Evolutionary conservation across 2,113 vertebrate species (phyloP), one percentile per base, ranked within the genome.

Genomic region (Guaruba guarouba): DNA sequence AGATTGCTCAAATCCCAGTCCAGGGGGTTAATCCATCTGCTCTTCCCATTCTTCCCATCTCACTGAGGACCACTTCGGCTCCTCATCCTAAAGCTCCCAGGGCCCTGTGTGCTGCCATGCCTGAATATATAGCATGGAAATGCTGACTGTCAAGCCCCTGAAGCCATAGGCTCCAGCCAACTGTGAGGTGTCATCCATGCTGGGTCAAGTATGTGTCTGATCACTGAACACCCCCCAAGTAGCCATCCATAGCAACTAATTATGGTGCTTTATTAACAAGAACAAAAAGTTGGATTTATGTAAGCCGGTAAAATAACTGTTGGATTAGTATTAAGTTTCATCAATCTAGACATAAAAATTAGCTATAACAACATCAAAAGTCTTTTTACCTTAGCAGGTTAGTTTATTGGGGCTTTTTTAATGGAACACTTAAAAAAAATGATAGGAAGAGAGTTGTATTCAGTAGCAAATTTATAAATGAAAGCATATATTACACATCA

Each of bases 51-150:
- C 78, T 33, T 57, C 55, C 23, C n/a, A 61, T 24, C n/a, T 37
- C 59, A 61, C n/a, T 61, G 35, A 22, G 46, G 28, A 55, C 62
- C 49, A 17, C 11, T 13, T 13, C 41, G 14, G 61, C 9, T 52
- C 43, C n/a, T 52, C 4, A 1, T 13, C 55, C 82, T 23, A 13
- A 43, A 59, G 57, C 46, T 59, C 18, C 82, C 70, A 33, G 9
- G 74, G 13, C 22, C 52, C 66, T 3, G 0, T 17, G 23, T 4
- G 17, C 44, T 66, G 66, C 51, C 57, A 1, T 1, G 18, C 31
- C 44, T 61, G n/a, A 19, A 3, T 12, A 27, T 46, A 28, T 46
- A 33, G 24, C 5, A 1, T 17, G 44, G 59, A 79, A n/a, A 25
- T 3, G 10, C 18, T 25, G 35, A 49, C 23, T 43, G 49, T 13